Evolutionary conservation across 1,140 invertebrate species (phyloP).

Genomic region (Samia ricini): DNA sequence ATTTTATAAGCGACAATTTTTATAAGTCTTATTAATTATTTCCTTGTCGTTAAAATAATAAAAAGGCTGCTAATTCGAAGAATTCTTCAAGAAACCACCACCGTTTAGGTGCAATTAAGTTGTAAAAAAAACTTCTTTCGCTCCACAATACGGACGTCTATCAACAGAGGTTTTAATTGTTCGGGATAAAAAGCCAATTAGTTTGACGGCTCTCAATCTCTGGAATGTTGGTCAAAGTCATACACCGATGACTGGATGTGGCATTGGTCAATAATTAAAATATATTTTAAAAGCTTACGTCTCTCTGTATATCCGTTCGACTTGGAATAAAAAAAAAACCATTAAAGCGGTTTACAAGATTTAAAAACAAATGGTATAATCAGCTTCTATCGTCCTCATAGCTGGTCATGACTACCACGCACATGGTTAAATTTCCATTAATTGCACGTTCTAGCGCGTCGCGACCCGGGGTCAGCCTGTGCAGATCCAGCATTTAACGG

Average conservation of each 20-base stretch:
- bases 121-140: constrained; percentile 20
- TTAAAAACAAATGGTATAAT: no score
- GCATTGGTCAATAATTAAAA: neutral
- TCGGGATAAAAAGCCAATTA: constrained; percentile 41
- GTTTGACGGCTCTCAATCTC: constrained; percentile 24
- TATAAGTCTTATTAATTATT: neutral
- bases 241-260: constrained; percentile 4
- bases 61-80: neutral
- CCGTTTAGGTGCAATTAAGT: neutral
- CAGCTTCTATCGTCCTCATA: no score
- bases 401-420: no score
- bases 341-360: no score
- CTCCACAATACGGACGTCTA: constrained; percentile 23
- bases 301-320: no score
- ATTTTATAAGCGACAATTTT: neutral
- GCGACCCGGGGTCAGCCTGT: no score
- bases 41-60: neutral
- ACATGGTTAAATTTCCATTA: no score
- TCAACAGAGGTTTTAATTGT: constrained; percentile 31
- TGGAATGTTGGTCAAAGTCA: constrained; percentile 17
- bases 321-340: no score
- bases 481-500: no score
- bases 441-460: no score
- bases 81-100: neutral
- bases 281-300: no score